Evolutionary conservation across 2,888 invertebrate genomes (phyloP).

Genomic region (Seira sanloemensis): DNA sequence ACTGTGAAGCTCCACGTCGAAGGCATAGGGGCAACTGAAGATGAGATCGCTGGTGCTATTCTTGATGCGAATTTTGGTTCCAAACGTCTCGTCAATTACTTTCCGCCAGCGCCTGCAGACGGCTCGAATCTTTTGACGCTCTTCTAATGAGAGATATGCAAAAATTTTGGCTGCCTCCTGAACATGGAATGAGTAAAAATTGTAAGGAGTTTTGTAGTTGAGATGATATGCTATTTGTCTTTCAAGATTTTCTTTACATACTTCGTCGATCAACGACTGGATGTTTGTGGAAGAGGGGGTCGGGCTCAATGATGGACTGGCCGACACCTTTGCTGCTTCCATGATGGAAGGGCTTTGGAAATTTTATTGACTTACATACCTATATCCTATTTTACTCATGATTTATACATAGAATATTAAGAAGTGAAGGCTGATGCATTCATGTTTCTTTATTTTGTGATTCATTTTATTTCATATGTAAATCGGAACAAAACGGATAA

Average conservation of each 20-base stretch:
- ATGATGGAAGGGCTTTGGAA: too few species aligned
- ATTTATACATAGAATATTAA: too few species aligned
- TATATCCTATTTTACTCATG: too few species aligned
- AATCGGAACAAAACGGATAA: too few species aligned
- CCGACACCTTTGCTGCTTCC: too few species aligned
- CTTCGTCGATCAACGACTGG: constrained; percentile 12
- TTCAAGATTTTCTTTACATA: not conserved
- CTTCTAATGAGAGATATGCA: constrained; percentile 47
- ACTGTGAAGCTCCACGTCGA: constrained; percentile 67
- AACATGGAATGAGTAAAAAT: not conserved
- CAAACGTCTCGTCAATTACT: constrained; percentile 64
- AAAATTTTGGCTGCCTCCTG: constrained; percentile 62
- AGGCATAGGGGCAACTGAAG: constrained; percentile 49
- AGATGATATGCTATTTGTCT: not conserved
- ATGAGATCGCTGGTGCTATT: constrained; percentile 67
- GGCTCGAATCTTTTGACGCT: constrained; percentile 60
- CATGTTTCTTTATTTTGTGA: too few species aligned
- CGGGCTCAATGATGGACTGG: too few species aligned
- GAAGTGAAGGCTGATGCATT: too few species aligned
- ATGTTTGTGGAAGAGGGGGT: not conserved
- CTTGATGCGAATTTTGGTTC: constrained; percentile 64
- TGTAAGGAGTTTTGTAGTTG: not conserved
- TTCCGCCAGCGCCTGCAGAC: constrained; percentile 65
- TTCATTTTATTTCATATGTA: too few species aligned
- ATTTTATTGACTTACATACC: too few species aligned